Percentiles rank a stretch among this genome's conserved stretches.
Conservation (phyloP, 1,140 invertebrate species). For the Bombus difficillimus region DNA sequence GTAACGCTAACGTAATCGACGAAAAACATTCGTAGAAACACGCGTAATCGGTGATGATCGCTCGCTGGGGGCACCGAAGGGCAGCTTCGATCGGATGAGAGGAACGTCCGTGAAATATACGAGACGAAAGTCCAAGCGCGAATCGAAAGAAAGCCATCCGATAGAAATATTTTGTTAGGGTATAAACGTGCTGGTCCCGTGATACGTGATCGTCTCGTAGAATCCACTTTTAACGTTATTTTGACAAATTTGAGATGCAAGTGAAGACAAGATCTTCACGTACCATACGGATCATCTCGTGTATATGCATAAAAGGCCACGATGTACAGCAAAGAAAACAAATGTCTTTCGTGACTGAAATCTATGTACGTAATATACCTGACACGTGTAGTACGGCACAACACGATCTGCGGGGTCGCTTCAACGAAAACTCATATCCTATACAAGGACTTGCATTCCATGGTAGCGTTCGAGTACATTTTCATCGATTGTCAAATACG, state of each 20-base stretch:
- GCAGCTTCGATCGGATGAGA: not conserved
- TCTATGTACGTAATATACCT: constrained; percentile 24
- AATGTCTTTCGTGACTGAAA: not conserved
- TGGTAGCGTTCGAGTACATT: not conserved
- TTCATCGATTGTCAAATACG: not conserved
- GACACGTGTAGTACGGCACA: constrained; percentile 29
- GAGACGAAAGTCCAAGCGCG: not conserved
- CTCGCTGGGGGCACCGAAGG: not conserved
- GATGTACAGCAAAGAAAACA: constrained; percentile 21
- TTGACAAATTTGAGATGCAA: not conserved
- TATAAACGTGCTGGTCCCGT: too few species aligned
- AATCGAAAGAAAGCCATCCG: not conserved
- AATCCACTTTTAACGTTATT: not conserved
- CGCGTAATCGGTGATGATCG: not conserved
- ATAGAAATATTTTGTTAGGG: not conserved
- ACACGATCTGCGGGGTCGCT: constrained; percentile 47
- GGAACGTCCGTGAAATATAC: not conserved
- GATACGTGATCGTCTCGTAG: not conserved
- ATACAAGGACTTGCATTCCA: constrained; percentile 5
- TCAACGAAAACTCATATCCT: constrained; percentile 48
- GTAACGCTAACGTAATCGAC: not conserved
- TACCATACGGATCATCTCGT: not conserved
- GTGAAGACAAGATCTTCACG: not conserved
- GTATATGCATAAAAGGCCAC: not conserved
- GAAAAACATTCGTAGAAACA: not conserved